Conservation (phyloP, 23 tunicate genomes). For the Clavelina lepadiformis region DNA sequence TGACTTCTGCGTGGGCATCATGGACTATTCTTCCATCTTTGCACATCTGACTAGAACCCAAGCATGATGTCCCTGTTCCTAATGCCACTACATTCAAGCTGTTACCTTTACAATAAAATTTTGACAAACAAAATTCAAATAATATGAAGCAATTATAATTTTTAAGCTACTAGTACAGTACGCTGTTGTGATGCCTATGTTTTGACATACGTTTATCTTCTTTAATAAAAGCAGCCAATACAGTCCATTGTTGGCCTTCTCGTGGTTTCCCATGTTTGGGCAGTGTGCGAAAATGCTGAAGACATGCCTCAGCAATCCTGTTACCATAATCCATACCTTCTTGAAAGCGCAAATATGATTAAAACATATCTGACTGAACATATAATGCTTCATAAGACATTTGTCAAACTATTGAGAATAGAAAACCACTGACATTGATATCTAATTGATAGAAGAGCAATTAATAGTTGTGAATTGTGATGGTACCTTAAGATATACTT, state of each 20-base stretch:
- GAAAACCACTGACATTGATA: no score
- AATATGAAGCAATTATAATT: not conserved
- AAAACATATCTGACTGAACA: no score
- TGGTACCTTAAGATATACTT: no score
- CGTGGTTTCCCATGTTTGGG: constrained; percentile 77
- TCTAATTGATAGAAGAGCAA: no score
- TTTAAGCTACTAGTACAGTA: not conserved
- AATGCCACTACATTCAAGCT: constrained; percentile 46
- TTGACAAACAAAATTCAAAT: not conserved
- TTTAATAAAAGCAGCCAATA: constrained; percentile 57
- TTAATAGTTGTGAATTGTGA: no score
- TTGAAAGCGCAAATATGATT: no score
- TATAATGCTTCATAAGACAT: no score
- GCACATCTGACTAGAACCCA: constrained; percentile 50
- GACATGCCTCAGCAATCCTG: constrained; percentile 11
- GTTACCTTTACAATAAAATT: not conserved
- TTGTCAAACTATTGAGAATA: no score
- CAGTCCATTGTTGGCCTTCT: constrained; percentile 66
- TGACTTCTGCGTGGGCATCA: constrained; percentile 76
- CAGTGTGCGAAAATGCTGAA: constrained; percentile 28
- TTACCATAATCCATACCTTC: constrained; percentile 7
- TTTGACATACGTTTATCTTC: constrained; percentile 15
- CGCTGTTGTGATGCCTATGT: not conserved
- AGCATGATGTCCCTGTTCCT: constrained; percentile 78
- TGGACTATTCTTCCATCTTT: constrained; percentile 45